phyloP scores from a whole-genome alignment of 2,888 invertebrate genomes.

The Isoperla grammatica region DNA sequence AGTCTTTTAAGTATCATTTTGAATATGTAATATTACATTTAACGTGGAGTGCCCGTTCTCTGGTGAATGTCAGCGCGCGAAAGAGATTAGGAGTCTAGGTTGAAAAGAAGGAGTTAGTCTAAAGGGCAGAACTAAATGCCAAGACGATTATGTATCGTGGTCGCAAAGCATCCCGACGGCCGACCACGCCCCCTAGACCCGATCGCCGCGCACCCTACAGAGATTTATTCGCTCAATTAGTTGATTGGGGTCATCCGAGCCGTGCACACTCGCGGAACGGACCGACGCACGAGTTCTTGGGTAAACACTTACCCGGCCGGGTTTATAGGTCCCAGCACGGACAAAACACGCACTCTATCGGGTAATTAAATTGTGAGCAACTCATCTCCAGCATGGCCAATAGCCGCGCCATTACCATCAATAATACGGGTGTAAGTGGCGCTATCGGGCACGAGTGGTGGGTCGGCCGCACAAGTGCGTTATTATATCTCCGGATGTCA shows the following conservation, averaged over 20 bases:
- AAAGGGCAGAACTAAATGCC: conserved; percentile 24
- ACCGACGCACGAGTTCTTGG: not conserved
- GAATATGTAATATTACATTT: no score
- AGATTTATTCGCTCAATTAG: conserved; percentile 28
- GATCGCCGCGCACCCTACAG: not conserved
- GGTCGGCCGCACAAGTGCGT: not conserved
- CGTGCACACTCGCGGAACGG: not conserved
- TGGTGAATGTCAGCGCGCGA: conserved; percentile 9
- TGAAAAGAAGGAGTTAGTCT: not conserved
- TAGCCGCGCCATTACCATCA: not conserved
- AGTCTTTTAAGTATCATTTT: no score
- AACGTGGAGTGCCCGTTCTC: not conserved
- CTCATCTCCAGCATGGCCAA: not conserved
- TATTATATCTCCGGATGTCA: conserved; percentile 17
- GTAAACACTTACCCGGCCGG: not conserved
- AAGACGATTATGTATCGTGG: not conserved
- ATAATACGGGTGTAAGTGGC: not conserved
- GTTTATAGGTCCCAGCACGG: no score
- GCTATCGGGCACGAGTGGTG: not conserved
- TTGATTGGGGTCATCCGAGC: conserved; percentile 23
- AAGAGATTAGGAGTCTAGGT: conserved; percentile 12
- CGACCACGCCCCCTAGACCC: conserved; percentile 15
- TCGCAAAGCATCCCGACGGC: not conserved
- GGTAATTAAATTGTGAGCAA: not conserved
- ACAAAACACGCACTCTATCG: not conserved